phyloP scores from a whole-genome alignment of 92 coral and sea anemone species.

The Hydrozoanthus gracilis region DNA sequence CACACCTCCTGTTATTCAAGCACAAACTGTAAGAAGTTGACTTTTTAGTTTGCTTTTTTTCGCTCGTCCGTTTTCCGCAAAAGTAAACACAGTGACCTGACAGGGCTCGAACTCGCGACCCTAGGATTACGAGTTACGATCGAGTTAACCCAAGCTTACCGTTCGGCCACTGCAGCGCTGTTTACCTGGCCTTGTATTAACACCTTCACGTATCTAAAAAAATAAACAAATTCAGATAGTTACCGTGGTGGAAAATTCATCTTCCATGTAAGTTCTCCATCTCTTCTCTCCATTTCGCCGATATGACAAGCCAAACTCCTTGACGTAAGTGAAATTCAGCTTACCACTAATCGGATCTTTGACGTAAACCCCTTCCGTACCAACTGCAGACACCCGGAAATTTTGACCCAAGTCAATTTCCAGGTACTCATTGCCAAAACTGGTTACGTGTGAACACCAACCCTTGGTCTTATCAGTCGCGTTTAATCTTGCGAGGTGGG shows the following conservation, averaged over 20 bases:
- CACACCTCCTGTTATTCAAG: too few relatives aligned
- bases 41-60: too few relatives aligned
- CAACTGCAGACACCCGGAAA: constrained; percentile 77
- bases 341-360: constrained; percentile 61
- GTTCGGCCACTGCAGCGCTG: too few relatives aligned
- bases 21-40: too few relatives aligned
- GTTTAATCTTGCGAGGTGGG: constrained; percentile 72
- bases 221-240: not conserved
- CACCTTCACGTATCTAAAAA: not conserved
- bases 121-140: too few relatives aligned
- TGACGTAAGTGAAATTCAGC: constrained; percentile 64
- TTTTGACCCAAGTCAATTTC: constrained; percentile 79
- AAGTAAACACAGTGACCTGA: too few relatives aligned
- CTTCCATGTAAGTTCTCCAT: constrained; percentile 79
- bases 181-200: too few relatives aligned
- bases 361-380: constrained; percentile 78
- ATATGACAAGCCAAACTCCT: constrained; percentile 77
- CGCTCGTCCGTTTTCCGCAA: too few relatives aligned
- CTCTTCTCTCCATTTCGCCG: constrained; percentile 66
- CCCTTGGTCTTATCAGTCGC: constrained; percentile 61
- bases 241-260: constrained; percentile 88
- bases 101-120: too few relatives aligned
- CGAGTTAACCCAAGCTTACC: too few relatives aligned
- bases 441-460: constrained; percentile 77
- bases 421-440: constrained; percentile 66